Evolutionary conservation across 2,797 vertebrate genomes (phyloP), one percentile per base, ranked within the genome.

Genomic region (Chanos chanos): DNA sequence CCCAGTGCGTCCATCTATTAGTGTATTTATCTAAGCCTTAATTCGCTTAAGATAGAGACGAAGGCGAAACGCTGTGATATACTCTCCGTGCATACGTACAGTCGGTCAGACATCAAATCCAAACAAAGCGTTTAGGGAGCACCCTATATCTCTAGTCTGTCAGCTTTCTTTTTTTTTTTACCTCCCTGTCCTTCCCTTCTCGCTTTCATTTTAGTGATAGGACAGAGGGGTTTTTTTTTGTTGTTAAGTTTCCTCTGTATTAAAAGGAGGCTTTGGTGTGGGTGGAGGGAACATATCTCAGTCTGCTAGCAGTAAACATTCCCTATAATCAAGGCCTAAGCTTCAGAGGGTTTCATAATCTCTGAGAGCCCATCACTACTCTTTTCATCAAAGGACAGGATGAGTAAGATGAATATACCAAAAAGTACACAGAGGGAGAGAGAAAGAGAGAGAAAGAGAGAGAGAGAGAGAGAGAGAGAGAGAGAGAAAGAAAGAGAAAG

Each of bases 331-430:
- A 51, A 47, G 39, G 30, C 27, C 27, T 28, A 25, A 56, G 76
- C 66, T 68, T 81, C 70, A 79, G 73, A 84, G 75, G 52, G 59
- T 0, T 0, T 30, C 62, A 34, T 83, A 81, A 86, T 85, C 79
- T 78, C 50, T 54, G 22, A 27, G 71, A 72, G 52, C 73, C 50
- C 54, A 61, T 75, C 64, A 62, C 43, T 13, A 9, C 72, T 50
- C 48, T 53, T 10, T 13, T 12, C 70, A 79, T 84, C 63, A 85
- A 77, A 80, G 77, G 44, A 54, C 56, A 70, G 74, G 71, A 82
- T 74, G 72, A 72, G 61, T 48, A 63, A 68, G 73, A 69, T 52
- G 70, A 70, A 56, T 16, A 16, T 53, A 28, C 9, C 7, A 31
- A 4, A 30, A 25, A 54, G 37, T 58, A 33, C 2, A 1, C 5